Evolutionary conservation across 2,888 invertebrate species (phyloP), one percentile per base, ranked within the genome.

Genomic region (Ctenicera cuprea): DNA sequence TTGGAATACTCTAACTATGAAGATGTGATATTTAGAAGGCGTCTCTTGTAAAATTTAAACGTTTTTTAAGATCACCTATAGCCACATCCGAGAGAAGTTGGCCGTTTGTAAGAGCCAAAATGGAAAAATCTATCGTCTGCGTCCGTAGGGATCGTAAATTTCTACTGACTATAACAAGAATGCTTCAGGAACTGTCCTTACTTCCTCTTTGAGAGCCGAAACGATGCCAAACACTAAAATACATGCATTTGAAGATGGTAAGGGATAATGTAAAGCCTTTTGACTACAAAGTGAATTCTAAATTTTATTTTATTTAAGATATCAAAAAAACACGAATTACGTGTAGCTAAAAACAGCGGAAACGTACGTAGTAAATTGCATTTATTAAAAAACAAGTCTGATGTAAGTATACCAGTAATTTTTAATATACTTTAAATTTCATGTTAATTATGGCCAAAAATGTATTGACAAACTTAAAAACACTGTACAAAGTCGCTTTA

Each of bases 121-220:
- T 64, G 54, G 64, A 69, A 69, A 33, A 69, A 73, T 69, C 69
- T 48, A 73, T 73, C 65, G 64, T 54, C 61, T 33, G 37, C 59
- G 37, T 59, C 73, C 73, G 48, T 16, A 65, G 73, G 69, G 73
- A 73, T 73, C 73, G 65, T 69, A 73, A 73, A 73, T 73, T 73
- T 69, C 48, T 59, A 59, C 64, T 48, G 63, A 64, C 69, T 69
- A 68, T 63, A 70, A 63, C 62, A 59, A 37, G 71, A 71, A 63
- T 45, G 48, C 64, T 71, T 71, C 62, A 68, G 72, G 38, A 69
- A 68, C 71, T 71, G 50, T 71, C 70, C 54, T 38, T 69, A 52
- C 50, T 63, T 70, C 48, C 54, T 62, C 63, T 71, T 64, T 70
- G 70, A 63, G 54, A 62, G 52, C 70, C 30, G 41, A 50, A 26